Base-by-base conservation (phyloP, 2,797 vertebrate species). In the Todus mexicanus region DNA sequence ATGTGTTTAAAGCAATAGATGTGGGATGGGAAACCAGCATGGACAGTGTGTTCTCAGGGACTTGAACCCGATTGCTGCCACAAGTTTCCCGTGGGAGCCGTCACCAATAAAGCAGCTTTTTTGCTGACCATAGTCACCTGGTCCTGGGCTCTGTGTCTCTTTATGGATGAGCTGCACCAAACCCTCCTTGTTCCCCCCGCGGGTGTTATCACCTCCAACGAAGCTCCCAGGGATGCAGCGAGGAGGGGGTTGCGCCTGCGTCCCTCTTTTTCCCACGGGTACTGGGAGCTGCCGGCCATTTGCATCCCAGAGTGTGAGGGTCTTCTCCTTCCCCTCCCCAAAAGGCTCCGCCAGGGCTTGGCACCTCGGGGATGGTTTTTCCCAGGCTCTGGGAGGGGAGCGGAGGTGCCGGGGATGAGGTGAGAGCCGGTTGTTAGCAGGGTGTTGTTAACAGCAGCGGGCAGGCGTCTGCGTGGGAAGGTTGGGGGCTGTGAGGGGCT, bases 101-200 rank as follows among this genome's bases (percentile, higher is more conserved):
- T 97, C 98, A 94, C 94, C 96, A 99, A 99, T 99, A 99, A 99
- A 99, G 98, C 92, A 97, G 97, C 95, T 98, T 98, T 98, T 98
- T 98, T 97, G 97, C 98, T 98, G 98, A 98, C 96, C 98, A 97
- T 92, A 87, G 14, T 94, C 64, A 89, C 75, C 61, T 86, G 91
- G 48, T 92, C 80, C 68, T 7, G 53, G 82, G 47, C 83, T 97
- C 92, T 15, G 83, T 0, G 80, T 95, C 80, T 96, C 74, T 95
- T 94, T 95, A 71, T 75, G 90, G 76, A 71, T 15, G 61, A 48
- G 72, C 72, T 92, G 82, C 5, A 25, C 73, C 4, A 7, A 66
- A 18, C 56, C 9, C 53, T 90, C 85, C 92, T 64, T 10, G 16
- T 86, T 60, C 68, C 90, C 82, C 31, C 85, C 8, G 6, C 15